Base-by-base conservation (phyloP, 2,113 vertebrate species). In the Sebastes fasciatus region DNA sequence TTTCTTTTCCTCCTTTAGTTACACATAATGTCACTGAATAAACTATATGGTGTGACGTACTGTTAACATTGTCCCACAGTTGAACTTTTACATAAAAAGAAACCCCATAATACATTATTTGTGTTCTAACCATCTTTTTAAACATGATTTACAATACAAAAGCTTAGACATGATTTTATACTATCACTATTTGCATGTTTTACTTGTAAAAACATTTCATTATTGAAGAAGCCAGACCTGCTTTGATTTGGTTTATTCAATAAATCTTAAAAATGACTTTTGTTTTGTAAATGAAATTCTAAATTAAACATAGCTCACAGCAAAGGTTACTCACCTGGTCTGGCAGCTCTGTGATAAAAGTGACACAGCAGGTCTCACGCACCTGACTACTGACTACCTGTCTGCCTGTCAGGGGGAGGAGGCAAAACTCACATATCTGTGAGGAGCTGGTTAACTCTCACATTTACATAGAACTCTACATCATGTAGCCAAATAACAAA, bases 241-340 rank as follows among this genome's bases (percentile, higher is more conserved):
- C 48, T 74, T 8, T 14, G 2, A 57, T 43, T 34, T 45, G 6
- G 14, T 57, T 57, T 7, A 4, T 55, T 42, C 8, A 71, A 48
- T 14, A 19, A 11, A 52, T 10, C 1, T 57, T 0, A 26, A 14
- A 8, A 46, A 14, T 14, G 9, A 51, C 1, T 16, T 0, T 0
- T 11, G 19, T 61, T 68, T 70, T 57, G 12, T 43, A 9, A 80
- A 1, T 26, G 45, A 48, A 67, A 60, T 1, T 54, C 3, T 45
- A 10, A 34, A 55, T 8, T 12, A 48, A 61, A 26, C 8, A 40
- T 5, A 57, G 4, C 16, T 73, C 14, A 64, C 1, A 62, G 52
- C 16, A 23, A 45, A 79, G 2, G 34, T 62, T 2, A 79, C 91
- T 90, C 69, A 93, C 93, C 91, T 81, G 34, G 21, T 52, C 58